Conservation (phyloP, 2,888 invertebrate species). For the Aphidius colemani region DNA sequence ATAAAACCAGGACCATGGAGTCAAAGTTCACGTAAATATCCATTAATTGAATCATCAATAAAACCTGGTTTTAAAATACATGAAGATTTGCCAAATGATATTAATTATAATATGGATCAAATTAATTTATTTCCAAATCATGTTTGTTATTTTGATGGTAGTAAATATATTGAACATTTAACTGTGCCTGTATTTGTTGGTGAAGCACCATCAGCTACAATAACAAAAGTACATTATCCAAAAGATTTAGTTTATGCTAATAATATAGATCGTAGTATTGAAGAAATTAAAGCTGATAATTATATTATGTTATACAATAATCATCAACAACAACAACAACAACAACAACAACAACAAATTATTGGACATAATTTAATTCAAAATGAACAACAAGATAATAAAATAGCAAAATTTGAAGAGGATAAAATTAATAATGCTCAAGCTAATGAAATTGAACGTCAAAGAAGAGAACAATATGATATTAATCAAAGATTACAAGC, state of each 20-base stretch:
- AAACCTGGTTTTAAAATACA: slow-evolving; percentile 65
- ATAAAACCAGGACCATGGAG: slow-evolving; percentile 75
- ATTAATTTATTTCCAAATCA: slow-evolving; percentile 53
- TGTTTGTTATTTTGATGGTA: slow-evolving; percentile 49
- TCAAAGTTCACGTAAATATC: slow-evolving; percentile 57
- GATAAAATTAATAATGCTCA: slow-evolving; percentile 27
- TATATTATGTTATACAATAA: slow-evolving; percentile 56
- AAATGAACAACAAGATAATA: neutral
- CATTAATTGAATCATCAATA: slow-evolving; percentile 46
- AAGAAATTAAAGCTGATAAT: slow-evolving; percentile 73
- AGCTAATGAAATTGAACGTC: slow-evolving; percentile 38
- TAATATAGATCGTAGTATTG: slow-evolving; percentile 75
- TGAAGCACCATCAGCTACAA: slow-evolving; percentile 42
- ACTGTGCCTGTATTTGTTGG: slow-evolving; percentile 50
- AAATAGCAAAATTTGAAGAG: neutral
- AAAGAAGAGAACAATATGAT: slow-evolving; percentile 39
- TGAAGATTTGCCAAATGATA: slow-evolving; percentile 63
- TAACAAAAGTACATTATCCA: slow-evolving; percentile 53
- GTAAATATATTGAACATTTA: slow-evolving; percentile 46
- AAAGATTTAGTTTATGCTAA: slow-evolving; percentile 64
- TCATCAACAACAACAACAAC: slow-evolving; percentile 21
- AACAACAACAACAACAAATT: slow-evolving; percentile 26
- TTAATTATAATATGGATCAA: slow-evolving; percentile 42
- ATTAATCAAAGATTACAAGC: neutral
- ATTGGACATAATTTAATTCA: slow-evolving; percentile 24